Evolutionary conservation across 2,113 vertebrate genomes (phyloP).

Genomic region (Alouatta palliata): DNA sequence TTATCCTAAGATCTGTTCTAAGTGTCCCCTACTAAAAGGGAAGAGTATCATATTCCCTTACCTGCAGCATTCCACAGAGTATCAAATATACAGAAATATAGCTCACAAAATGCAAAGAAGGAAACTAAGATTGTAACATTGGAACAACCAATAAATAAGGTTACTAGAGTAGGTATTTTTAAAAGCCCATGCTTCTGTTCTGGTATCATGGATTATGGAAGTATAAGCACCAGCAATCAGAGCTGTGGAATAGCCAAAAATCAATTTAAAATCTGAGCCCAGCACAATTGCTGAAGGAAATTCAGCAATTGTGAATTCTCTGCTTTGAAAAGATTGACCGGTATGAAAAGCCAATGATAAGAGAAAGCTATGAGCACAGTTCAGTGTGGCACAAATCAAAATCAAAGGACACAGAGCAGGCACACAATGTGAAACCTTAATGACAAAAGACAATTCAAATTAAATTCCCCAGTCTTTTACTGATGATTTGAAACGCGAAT

Average conservation of each 20-base stretch:
- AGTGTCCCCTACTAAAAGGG: not conserved
- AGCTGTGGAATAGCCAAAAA: not conserved
- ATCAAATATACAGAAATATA: not conserved
- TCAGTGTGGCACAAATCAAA: not conserved
- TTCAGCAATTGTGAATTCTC: not conserved
- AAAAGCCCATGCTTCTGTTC: not conserved
- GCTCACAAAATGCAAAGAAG: not conserved
- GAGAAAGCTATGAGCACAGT: not conserved
- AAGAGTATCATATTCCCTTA: not conserved
- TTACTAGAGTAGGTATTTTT: not conserved
- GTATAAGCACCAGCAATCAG: not conserved
- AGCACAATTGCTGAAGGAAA: not conserved
- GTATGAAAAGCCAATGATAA: not conserved
- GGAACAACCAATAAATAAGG: not conserved
- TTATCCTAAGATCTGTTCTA: not conserved
- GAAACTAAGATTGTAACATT: not conserved
- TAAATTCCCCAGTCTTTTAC: not conserved
- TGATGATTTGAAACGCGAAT: not conserved
- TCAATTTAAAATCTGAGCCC: constrained; percentile 34
- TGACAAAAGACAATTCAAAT: not conserved
- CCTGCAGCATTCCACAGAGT: not conserved
- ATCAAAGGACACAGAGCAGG: not conserved
- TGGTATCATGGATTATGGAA: not conserved
- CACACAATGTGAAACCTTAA: not conserved
- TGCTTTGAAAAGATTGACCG: too few relatives aligned